These are phyloP conservation scores for Halictus ligatus DNA, from an alignment of 2,888 invertebrate species.

Conservation along the genomic window DNA sequence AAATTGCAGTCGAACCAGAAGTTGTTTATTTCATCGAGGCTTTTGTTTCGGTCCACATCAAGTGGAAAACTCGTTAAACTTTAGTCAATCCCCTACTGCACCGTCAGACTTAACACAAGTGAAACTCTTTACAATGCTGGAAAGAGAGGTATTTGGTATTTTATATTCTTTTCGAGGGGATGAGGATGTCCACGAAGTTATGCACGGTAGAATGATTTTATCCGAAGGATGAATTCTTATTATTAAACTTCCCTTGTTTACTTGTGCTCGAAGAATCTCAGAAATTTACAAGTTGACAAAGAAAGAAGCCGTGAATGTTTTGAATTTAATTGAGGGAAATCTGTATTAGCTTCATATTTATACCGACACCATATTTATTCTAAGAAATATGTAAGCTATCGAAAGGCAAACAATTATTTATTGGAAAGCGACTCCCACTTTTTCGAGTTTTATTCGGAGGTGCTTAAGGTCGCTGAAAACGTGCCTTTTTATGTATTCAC, in stretches of 20 bases:
- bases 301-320: too few relatives aligned
- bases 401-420: background rate
- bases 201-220: too few relatives aligned
- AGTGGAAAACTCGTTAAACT: background rate
- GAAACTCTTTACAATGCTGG: background rate
- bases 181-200: too few relatives aligned
- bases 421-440: background rate
- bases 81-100: background rate
- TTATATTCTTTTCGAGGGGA: too few relatives aligned
- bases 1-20: background rate
- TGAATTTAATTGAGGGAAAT: too few relatives aligned
- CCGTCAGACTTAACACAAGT: background rate
- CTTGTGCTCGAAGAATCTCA: too few relatives aligned
- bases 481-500: conserved; percentile 1
- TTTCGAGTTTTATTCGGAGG: background rate
- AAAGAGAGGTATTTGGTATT: background rate
- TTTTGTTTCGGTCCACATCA: background rate
- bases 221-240: too few relatives aligned
- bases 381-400: background rate
- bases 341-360: too few relatives aligned
- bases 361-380: too few relatives aligned
- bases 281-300: too few relatives aligned
- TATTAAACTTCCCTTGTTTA: too few relatives aligned
- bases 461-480: background rate
- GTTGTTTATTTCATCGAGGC: background rate